Base-by-base conservation (phyloP, 2,797 vertebrate genomes). In the Hipposideros larvatus region DNA sequence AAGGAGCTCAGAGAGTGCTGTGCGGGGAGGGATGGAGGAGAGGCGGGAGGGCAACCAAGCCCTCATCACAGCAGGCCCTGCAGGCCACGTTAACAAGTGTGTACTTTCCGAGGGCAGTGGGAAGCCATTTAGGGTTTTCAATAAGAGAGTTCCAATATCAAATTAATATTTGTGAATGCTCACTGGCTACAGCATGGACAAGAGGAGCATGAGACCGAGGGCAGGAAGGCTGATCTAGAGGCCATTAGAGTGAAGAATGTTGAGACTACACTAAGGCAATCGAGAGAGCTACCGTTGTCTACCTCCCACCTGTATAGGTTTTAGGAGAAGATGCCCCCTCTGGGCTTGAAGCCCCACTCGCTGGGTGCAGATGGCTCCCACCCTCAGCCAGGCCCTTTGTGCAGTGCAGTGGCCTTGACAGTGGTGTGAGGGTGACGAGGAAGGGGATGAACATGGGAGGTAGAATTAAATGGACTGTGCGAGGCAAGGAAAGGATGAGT, bases 361-460 rank as follows among this genome's bases (percentile, higher is more conserved):
- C 59, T 41, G 34, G 68, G 46, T 55, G 46, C 85, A 77, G 31
- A 15, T 48, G 73, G n/a, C 10, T 61, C 65, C 13, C 3, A 1
- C 11, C 28, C 57, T 68, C 37, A 53, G 59, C 46, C 71, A 37
- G 43, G 41, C 10, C 41, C 77, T 61, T 8, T 18, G 57, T 19
- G 18, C 70, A 37, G 37, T 11, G 24, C n/a, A 13, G 5, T 9
- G 51, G 63, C 41, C 26, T 26, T 4, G 18, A 13, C 55, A 55
- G 2, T 6, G 10, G 16, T 21, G 26, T 68, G 10, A 5, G 3
- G 18, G 41, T 55, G 26, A 55, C 22, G 22, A 63, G 8, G 31
- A 31, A 59, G 7, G 4, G 7, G 21, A 8, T 3, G 0, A 34
- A 4, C 5, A 0, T 6, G 24, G 37, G 37, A 37, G 37, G 15